Percentiles rank a stretch among this genome's conserved stretches.
Conservation (phyloP, 35 echinoderm and acorn worm genomes). For the Ophioderma brevispina region DNA sequence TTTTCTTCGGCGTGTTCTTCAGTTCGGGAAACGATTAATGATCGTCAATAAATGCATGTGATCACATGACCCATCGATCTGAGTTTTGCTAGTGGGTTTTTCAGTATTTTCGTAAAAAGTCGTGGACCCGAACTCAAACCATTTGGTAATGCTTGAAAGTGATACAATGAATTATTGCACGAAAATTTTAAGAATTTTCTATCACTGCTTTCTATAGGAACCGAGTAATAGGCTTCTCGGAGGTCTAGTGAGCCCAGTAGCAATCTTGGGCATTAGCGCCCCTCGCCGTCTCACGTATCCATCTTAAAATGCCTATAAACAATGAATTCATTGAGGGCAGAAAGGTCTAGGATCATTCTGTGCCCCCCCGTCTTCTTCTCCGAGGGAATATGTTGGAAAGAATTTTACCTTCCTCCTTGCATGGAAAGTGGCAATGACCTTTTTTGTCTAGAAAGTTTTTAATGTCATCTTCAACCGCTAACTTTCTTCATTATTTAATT, state of each 20-base stretch:
- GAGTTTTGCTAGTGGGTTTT: slow-evolving; percentile 15
- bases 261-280: slow-evolving; percentile 46
- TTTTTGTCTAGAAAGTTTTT: no score
- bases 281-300: slow-evolving; percentile 49
- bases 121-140: slow-evolving; percentile 57
- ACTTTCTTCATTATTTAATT: no score
- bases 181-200: slow-evolving; percentile 60
- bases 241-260: slow-evolving; percentile 47
- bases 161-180: slow-evolving; percentile 38
- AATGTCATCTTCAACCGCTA: no score
- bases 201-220: slow-evolving; percentile 46
- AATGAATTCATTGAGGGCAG: slow-evolving; percentile 39
- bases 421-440: no score
- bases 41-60: slow-evolving; percentile 46
- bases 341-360: slow-evolving; percentile 73
- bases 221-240: slow-evolving; percentile 78
- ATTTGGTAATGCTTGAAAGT: slow-evolving; percentile 68
- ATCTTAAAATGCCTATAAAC: slow-evolving; percentile 76
- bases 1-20: neutral
- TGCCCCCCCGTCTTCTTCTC: slow-evolving; percentile 54
- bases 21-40: neutral
- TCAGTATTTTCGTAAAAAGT: slow-evolving; percentile 78
- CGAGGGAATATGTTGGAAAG: slow-evolving; percentile 76
- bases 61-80: neutral
- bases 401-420: slow-evolving; percentile 29